phyloP scores from a whole-genome alignment of 1,140 invertebrate species.

The Platorchestia sp. region DNA sequence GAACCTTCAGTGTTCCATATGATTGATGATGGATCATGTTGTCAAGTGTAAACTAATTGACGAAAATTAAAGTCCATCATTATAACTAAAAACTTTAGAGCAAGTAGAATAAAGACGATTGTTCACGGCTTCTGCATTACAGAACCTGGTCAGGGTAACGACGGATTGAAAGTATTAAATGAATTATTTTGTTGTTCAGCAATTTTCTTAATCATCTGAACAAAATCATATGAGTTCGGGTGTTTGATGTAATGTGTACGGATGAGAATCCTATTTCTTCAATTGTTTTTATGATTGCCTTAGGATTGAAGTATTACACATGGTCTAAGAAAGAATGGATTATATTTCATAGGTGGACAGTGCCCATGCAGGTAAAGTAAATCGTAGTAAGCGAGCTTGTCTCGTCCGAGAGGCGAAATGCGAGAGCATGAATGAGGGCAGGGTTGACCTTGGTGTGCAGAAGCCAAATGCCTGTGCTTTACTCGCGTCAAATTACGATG shows the following conservation, averaged over 20 bases:
- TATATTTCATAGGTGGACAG: not conserved
- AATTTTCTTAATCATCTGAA: too few relatives aligned
- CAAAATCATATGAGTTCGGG: not conserved
- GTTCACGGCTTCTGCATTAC: not conserved
- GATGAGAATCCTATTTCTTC: not conserved
- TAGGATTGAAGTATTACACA: too few relatives aligned
- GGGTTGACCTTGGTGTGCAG: not conserved
- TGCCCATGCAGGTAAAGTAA: not conserved
- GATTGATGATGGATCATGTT: not conserved
- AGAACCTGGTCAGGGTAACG: not conserved
- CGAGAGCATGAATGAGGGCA: not conserved
- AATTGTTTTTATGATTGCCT: too few relatives aligned
- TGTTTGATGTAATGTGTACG: not conserved
- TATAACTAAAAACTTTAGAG: not conserved
- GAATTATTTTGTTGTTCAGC: too few relatives aligned
- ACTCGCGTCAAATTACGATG: not conserved
- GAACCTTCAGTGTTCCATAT: not conserved
- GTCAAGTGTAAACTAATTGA: not conserved
- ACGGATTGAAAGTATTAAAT: not conserved
- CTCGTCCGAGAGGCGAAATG: not conserved
- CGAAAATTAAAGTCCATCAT: not conserved
- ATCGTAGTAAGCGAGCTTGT: not conserved
- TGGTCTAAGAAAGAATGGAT: not conserved
- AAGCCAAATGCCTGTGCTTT: not conserved
- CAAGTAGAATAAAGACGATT: not conserved